Conservation (phyloP, 2,113 vertebrate species). For the Myiozetetes cayanensis region DNA sequence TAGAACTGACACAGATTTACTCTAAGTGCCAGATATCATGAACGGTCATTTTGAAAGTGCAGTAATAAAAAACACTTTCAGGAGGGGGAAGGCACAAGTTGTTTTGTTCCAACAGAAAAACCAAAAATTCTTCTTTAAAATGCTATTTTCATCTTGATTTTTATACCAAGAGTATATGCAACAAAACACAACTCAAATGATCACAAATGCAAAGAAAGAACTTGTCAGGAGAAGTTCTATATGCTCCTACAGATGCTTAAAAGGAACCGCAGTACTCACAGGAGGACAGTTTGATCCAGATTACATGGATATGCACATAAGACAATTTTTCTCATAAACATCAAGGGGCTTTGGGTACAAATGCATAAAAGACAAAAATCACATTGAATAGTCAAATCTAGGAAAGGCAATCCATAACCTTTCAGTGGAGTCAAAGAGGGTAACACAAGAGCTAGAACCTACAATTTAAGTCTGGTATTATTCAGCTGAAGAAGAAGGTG, state of each 20-base stretch:
- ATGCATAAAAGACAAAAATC: neutral
- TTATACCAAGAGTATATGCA: neutral
- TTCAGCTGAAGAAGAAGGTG: neutral
- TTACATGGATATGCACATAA: neutral
- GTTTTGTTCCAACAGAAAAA: neutral
- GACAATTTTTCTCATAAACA: neutral
- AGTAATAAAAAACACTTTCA: neutral
- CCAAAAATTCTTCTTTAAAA: neutral
- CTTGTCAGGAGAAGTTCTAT: neutral
- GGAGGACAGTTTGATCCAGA: neutral
- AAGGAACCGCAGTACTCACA: neutral
- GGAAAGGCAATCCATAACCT: neutral
- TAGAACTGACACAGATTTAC: neutral
- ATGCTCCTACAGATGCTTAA: neutral
- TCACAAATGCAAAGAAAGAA: neutral
- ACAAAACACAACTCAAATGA: neutral
- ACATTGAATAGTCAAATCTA: neutral
- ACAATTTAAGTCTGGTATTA: neutral
- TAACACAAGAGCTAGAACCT: neutral
- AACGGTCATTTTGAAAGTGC: neutral
- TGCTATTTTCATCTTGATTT: neutral
- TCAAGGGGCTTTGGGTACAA: neutral
- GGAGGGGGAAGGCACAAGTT: neutral
- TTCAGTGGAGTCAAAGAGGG: neutral
- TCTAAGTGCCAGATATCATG: neutral